Conservation (phyloP, 2,888 invertebrate genomes). For the Rutpela maculata region DNA sequence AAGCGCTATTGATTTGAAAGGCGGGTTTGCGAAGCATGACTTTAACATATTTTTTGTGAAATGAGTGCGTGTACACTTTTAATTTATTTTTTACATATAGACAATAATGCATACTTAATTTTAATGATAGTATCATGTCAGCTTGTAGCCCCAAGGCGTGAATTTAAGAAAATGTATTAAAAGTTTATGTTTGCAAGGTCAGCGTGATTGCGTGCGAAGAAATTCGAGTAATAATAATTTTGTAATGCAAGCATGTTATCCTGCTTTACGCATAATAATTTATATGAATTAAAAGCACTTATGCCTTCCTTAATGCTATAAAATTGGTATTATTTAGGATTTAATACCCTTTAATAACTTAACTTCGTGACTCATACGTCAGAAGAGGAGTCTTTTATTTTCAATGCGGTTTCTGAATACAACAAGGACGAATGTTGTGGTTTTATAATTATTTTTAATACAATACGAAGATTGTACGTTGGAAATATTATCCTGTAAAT, state of each 20-base stretch:
- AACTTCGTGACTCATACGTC: not conserved
- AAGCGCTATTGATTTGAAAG: not conserved
- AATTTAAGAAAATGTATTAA: not conserved
- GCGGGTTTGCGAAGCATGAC: not conserved
- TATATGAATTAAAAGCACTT: not conserved
- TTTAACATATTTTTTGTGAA: not conserved
- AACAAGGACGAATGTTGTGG: slow-evolving; percentile 8
- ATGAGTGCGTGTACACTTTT: not conserved
- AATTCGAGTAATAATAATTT: not conserved
- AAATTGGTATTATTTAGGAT: not conserved
- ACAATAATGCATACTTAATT: not conserved
- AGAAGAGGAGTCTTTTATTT: not conserved
- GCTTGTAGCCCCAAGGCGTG: not conserved
- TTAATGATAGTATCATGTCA: not conserved
- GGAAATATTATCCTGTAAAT: not conserved
- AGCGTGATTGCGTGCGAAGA: not conserved
- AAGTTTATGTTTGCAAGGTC: not conserved
- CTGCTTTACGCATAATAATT: not conserved
- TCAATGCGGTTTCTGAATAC: not conserved
- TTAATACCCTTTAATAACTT: not conserved
- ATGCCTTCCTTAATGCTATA: not conserved
- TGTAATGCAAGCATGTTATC: not conserved
- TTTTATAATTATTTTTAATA: not conserved
- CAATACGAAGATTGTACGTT: not conserved
- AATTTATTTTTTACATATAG: not conserved